Evolutionary conservation across 2,113 vertebrate species (phyloP), one percentile per base, ranked within the genome.

Genomic region (Greenwoodochromis staneri): DNA sequence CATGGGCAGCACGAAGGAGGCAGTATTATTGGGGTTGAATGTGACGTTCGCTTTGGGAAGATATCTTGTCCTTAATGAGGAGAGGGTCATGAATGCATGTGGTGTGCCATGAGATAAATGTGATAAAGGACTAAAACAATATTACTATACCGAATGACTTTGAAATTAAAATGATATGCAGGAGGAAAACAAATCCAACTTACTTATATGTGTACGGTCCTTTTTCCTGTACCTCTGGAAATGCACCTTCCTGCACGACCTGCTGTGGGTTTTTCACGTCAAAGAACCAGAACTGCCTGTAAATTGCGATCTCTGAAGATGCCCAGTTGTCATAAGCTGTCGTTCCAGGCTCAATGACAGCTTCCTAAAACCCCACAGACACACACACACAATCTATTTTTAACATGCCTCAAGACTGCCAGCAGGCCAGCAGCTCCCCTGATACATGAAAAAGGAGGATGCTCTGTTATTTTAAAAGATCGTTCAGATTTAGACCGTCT

Each of bases 161-260:
- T 63, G 8, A 69, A 63, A 83, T 24, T 82, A 21, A 21, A 87
- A n/a, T 42, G 40, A 29, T 12, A 34, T 34, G 3, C 29, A 84
- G 71, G 21, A 78, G 17, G 29, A 21, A 27, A 51, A 80, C 9
- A 61, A 63, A 83, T 73, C 17, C 16, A 27, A 11, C 85, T 91
- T 95, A 99, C 99, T 89, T 97, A 92, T 99, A 99, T 0, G 98
- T 98, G 49, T 99, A 99, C 3, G 98, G 99, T 69, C 99, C 99
- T 93, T 81, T 97, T 94, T 99, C 97, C 66, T 88, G 40, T 4
- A 99, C 87, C 49, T 92, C 85, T 61, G 98, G 97, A 16, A 5
- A 91, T 27, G 88, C 89, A 7, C 98, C 98, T 1, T 94, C 5
- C 0, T 82, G 0, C 2, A 95, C 1, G 4, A 99, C 96, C 0